Conservation (phyloP, 2,888 invertebrate species). For the Aphrophora alni region DNA sequence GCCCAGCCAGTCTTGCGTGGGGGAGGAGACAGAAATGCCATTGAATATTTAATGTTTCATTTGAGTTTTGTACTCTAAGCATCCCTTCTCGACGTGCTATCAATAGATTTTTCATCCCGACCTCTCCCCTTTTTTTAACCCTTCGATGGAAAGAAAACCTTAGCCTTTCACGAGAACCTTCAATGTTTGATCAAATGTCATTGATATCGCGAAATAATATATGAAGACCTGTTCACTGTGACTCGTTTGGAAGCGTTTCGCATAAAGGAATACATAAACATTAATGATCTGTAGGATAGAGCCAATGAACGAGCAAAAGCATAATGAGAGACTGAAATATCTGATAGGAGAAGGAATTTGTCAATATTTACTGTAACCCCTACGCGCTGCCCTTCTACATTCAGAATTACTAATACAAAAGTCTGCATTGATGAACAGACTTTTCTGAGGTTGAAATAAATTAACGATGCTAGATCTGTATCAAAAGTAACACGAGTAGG, state of each 20-base stretch:
- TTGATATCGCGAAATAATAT: conserved; percentile 41
- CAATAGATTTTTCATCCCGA: conserved; percentile 41
- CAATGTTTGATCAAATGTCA: conserved; percentile 42
- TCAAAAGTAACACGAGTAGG: no score
- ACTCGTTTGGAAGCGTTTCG: conserved; percentile 34
- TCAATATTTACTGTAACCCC: background rate
- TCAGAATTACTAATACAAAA: background rate
- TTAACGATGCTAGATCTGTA: no score
- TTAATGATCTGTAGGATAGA: conserved; percentile 38
- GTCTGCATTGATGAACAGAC: background rate
- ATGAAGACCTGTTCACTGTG: conserved; percentile 37
- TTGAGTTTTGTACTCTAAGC: conserved; percentile 37
- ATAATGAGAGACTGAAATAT: conserved; percentile 5
- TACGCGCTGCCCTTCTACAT: background rate
- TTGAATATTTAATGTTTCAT: conserved; percentile 43
- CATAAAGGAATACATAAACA: conserved; percentile 42
- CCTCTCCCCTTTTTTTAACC: conserved; percentile 3
- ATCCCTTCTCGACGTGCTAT: conserved; percentile 37
- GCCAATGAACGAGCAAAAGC: conserved; percentile 31
- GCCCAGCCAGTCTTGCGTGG: conserved; percentile 9
- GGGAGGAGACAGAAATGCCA: conserved; percentile 23
- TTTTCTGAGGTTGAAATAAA: background rate
- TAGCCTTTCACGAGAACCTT: conserved; percentile 13
- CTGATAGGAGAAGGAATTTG: background rate
- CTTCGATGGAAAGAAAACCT: conserved; percentile 33